Percentiles rank a stretch among this genome's conserved stretches.
phyloP scores from a whole-genome alignment of 1,140 invertebrate genomes.

The Campoletis sonorensis region DNA sequence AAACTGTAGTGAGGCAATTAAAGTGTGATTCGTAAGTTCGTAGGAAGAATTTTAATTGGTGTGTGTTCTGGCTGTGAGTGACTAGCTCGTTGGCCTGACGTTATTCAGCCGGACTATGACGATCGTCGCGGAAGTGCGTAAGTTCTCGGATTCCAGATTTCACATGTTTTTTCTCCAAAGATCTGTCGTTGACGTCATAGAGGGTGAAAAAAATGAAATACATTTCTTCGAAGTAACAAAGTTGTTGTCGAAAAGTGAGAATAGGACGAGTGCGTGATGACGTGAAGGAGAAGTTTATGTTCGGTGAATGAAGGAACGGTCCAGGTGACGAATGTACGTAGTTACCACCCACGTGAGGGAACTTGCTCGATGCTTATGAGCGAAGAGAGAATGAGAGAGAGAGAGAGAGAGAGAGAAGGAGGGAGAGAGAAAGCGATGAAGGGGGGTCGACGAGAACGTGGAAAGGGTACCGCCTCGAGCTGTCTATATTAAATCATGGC shows the following conservation, averaged over 20 bases:
- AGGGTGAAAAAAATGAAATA: not conserved
- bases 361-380: not conserved
- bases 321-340: conserved; percentile 37
- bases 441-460: conserved; percentile 65
- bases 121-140: conserved; percentile 9
- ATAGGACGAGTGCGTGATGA: not conserved
- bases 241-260: not conserved
- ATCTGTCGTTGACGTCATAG: not conserved
- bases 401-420: conserved; percentile 16
- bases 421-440: conserved; percentile 28
- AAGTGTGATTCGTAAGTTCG: conserved; percentile 15
- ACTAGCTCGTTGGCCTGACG: not conserved
- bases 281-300: not conserved
- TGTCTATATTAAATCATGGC: conserved; percentile 74
- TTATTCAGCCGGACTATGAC: not conserved
- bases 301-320: conserved; percentile 14
- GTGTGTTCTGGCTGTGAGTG: not conserved
- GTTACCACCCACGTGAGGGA: conserved; percentile 35
- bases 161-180: conserved; percentile 23
- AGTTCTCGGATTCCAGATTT: conserved; percentile 16
- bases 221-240: not conserved
- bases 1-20: not conserved
- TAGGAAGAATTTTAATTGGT: conserved; percentile 17
- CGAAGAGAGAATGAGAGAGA: conserved; percentile 32
- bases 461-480: conserved; percentile 50